Evolutionary conservation across 2,113 vertebrate species (phyloP).

Genomic region (Caloenas nicobarica): DNA sequence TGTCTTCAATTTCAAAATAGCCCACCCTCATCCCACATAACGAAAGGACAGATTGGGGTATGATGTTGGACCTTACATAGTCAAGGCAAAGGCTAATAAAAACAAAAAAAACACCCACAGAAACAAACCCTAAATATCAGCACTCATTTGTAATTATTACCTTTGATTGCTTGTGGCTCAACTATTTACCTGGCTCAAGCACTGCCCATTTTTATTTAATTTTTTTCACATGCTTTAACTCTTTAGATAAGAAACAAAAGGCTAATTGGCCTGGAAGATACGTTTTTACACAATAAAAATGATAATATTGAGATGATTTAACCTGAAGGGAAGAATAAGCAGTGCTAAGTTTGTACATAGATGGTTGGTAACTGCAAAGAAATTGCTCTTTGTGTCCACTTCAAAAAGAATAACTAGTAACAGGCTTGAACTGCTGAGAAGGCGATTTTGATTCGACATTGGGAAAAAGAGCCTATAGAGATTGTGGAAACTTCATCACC

Average conservation of each 20-base stretch:
- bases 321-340: neutral
- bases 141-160: neutral
- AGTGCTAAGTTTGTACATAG: neutral
- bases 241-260: neutral
- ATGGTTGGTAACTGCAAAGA: neutral
- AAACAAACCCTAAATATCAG: neutral
- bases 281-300: neutral
- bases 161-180: neutral
- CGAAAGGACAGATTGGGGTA: neutral
- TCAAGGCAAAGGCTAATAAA: neutral
- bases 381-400: neutral
- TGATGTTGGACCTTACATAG: too few species aligned
- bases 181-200: neutral
- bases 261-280: neutral
- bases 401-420: constrained; percentile 19
- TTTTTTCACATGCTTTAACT: neutral
- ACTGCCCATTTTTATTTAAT: neutral
- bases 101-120: neutral
- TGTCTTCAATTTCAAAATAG: neutral
- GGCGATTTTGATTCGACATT: constrained; percentile 14
- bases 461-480: neutral
- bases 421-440: constrained; percentile 39
- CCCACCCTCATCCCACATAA: neutral
- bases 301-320: neutral
- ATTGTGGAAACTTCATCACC: neutral